These are phyloP conservation scores for Lagria hirta DNA, from an alignment of 2,888 invertebrate genomes.

Conservation along the genomic window DNA sequence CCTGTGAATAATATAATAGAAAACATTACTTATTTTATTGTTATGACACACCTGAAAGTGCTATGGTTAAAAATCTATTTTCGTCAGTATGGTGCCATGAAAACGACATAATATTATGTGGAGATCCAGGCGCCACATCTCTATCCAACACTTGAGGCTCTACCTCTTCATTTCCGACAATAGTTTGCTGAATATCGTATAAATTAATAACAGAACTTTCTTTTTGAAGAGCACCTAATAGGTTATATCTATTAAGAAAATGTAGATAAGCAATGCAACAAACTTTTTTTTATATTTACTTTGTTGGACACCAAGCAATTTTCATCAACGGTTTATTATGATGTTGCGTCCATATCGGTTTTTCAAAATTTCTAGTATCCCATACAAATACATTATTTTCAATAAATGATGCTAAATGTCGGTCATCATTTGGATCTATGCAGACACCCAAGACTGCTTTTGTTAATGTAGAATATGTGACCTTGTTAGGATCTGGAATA, in stretches of 20 bases:
- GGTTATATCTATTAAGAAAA: slow-evolving; percentile 62
- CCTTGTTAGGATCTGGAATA: slow-evolving; percentile 68
- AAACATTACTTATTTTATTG: neutral
- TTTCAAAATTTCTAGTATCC: slow-evolving; percentile 85
- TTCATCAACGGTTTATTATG: slow-evolving; percentile 70
- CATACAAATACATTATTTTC: slow-evolving; percentile 83
- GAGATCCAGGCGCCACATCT: slow-evolving; percentile 58
- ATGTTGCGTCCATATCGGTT: slow-evolving; percentile 74
- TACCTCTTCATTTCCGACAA: slow-evolving; percentile 68
- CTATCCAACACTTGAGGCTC: slow-evolving; percentile 77
- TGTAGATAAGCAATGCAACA: no score
- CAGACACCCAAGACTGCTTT: slow-evolving; percentile 83
- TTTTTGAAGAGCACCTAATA: slow-evolving; percentile 78
- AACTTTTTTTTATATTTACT: slow-evolving; percentile 57
- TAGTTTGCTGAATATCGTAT: slow-evolving; percentile 80
- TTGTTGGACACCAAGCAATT: slow-evolving; percentile 87
- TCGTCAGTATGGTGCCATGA: slow-evolving; percentile 86
- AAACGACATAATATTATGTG: slow-evolving; percentile 67
- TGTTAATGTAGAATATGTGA: slow-evolving; percentile 67
- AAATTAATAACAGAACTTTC: slow-evolving; percentile 77
- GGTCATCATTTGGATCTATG: slow-evolving; percentile 75
- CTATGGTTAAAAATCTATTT: slow-evolving; percentile 72
- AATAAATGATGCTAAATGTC: slow-evolving; percentile 80
- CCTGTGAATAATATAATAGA: slow-evolving; percentile 55
- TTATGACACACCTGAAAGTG: slow-evolving; percentile 55